Base-by-base conservation (phyloP, 2,888 invertebrate genomes). In the Pediacus dermestoides region DNA sequence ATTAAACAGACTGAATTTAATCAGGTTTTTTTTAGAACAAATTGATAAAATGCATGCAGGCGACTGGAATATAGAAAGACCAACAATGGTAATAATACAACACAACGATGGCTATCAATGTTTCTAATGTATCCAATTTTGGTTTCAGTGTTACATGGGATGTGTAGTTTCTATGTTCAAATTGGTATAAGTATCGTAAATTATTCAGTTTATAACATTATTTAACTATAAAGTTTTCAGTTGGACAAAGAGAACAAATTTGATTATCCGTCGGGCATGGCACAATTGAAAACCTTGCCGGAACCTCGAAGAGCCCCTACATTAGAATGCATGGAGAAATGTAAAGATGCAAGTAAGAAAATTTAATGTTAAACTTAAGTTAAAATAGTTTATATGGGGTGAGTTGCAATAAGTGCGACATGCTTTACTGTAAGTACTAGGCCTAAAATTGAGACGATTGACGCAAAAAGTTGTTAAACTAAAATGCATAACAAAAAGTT, bases 81-180 rank as follows among this genome's bases (percentile, higher is more conserved):
- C 48, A 22, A 55, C 53, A 14, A 68, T 47, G 55, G 55, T 55
- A 48, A n/a, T n/a, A n/a, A n/a, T n/a, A n/a, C n/a, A n/a, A n/a
- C n/a, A n/a, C n/a, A n/a, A n/a, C n/a, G n/a, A n/a, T n/a, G n/a
- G n/a, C n/a, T n/a, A n/a, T n/a, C n/a, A n/a, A n/a, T n/a, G n/a
- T n/a, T n/a, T n/a, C n/a, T n/a, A n/a, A n/a, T n/a, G n/a, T 18
- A 7, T 18, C n/a, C n/a, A n/a, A n/a, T n/a, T 26, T 6, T 9
- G n/a, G 4, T 54, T 56, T 45, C 27, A 75, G 63, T 78, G 78
- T 44, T 78, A 76, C 44, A 66, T 74, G 34, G 68, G 70, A 44
- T 78, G 78, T 46, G 42, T 73, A 4, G 35, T 76, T 40, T 68
- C 68, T 44, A 70, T 70, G 68, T 72, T 74, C 61, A 76, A 77